phyloP scores from a whole-genome alignment of 2,797 vertebrate genomes.

The Adrianichthys oophorus region DNA sequence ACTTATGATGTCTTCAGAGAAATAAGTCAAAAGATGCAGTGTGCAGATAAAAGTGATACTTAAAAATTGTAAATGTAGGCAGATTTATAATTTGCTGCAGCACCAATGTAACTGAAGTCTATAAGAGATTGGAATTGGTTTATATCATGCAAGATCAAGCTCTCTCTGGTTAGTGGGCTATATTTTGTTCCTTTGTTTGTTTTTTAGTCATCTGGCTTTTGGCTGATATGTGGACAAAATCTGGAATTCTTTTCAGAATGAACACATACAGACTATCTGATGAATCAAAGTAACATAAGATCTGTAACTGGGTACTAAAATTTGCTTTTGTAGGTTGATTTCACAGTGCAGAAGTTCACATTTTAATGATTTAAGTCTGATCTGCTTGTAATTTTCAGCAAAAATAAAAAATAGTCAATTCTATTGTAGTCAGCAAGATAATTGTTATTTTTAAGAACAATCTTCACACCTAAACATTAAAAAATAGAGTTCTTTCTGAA shows the following conservation, averaged over 20 bases:
- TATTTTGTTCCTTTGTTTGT: neutral
- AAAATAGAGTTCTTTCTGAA: too few species aligned
- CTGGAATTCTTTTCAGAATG: conserved; percentile 9
- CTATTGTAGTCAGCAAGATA: conserved; percentile 14
- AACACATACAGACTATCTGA: conserved; percentile 1
- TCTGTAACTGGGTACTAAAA: conserved; percentile 12
- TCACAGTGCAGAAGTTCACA: conserved; percentile 21
- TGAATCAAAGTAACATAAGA: conserved; percentile 20
- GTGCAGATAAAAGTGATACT: too few species aligned
- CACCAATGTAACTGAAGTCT: too few species aligned
- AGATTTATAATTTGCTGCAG: too few species aligned
- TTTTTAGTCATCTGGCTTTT: conserved; percentile 1
- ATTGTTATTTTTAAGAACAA: too few species aligned
- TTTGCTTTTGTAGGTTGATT: conserved; percentile 18
- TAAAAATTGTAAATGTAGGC: too few species aligned
- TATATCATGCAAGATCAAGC: too few species aligned
- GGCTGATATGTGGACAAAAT: neutral
- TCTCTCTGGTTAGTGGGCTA: too few species aligned
- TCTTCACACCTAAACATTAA: too few species aligned
- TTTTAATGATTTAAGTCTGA: conserved; percentile 11
- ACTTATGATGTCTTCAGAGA: too few species aligned
- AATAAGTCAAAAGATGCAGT: too few species aligned
- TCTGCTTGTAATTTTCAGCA: conserved; percentile 17
- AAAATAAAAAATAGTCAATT: conserved; percentile 27
- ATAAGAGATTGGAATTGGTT: too few species aligned